Base-by-base conservation (phyloP, 2,113 vertebrate genomes). In the Mormyrus iriodes region DNA sequence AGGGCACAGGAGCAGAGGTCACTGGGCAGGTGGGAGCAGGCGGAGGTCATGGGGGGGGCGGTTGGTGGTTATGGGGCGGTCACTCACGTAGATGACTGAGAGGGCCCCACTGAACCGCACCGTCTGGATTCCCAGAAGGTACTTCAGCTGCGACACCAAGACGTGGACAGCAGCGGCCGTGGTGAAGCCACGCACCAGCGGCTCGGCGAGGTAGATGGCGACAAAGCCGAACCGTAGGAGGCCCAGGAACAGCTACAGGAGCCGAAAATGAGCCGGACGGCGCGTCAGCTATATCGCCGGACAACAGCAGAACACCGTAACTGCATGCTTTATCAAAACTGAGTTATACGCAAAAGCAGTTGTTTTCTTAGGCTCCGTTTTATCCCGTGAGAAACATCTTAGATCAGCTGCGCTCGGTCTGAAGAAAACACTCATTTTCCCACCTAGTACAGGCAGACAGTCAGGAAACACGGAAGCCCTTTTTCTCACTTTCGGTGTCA, bases 141-240 rank as follows among this genome's bases (percentile, higher is more conserved):
- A 98, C 89, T 99, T 99, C 0, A 99, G 87, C 52, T 99, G 98
- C 85, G 98, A 99, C n/a, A 97, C 94, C 0, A 97, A 97, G 7
- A 99, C 98, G 0, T 99, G 98, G 44, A 99, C 93, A 0, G 98
- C 93, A 0, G 98, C 98, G 0, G 98, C 98, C 0, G 98, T 99
- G 19, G 98, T 99, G 88, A 99, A 99, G 9, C 98, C 98, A 27
- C 97, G 96, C 89, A 99, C 97, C 91, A 99, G 93, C 0, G 98
- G 98, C 92, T 99, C 98, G 0, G 97, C 97, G 86, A 99, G 97
- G 90, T 99, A 99, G 87, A 99, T 98, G 35, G 98, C 97, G 91
- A 99, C 97, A 89, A 99, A 99, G 2, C 98, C 98, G 88, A 99
- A 99, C 31, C 96, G 95, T 89, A 99, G 96, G 85, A 99, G 91